These are phyloP conservation scores for Tipula unca DNA, from an alignment of 2,888 invertebrate genomes.

Conservation along the genomic window DNA sequence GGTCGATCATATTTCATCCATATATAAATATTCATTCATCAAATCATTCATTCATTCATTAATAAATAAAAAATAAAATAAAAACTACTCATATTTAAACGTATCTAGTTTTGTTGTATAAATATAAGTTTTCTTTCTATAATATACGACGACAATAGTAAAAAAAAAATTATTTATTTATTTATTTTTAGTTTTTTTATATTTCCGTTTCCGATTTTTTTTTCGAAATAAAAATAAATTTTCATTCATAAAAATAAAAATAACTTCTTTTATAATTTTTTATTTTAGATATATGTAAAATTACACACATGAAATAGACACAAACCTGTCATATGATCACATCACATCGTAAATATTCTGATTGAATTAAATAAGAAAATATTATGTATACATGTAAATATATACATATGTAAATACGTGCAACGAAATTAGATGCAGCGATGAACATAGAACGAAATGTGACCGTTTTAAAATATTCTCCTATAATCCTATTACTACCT, in stretches of 20 bases:
- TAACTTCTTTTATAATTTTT: no score
- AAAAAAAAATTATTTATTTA: background rate
- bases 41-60: background rate
- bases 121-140: background rate
- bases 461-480: no score
- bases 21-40: background rate
- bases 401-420: background rate
- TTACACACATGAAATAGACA: background rate
- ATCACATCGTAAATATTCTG: background rate
- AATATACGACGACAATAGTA: background rate
- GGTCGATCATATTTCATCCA: constrained; percentile 15
- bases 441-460: no score
- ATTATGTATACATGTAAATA: background rate
- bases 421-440: background rate
- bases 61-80: background rate
- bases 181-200: constrained; percentile 3
- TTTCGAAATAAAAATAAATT: background rate
- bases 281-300: background rate
- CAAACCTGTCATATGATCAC: background rate
- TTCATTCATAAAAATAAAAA: constrained; percentile 14
- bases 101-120: background rate
- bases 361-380: background rate
- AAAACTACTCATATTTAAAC: background rate
- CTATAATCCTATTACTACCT: no score
- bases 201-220: constrained; percentile 21